Percentiles rank a stretch among this genome's conserved stretches.
These are phyloP conservation scores for Cremastinae sp. DNA, from an alignment of 2,888 invertebrate species.

Conservation along the genomic window DNA sequence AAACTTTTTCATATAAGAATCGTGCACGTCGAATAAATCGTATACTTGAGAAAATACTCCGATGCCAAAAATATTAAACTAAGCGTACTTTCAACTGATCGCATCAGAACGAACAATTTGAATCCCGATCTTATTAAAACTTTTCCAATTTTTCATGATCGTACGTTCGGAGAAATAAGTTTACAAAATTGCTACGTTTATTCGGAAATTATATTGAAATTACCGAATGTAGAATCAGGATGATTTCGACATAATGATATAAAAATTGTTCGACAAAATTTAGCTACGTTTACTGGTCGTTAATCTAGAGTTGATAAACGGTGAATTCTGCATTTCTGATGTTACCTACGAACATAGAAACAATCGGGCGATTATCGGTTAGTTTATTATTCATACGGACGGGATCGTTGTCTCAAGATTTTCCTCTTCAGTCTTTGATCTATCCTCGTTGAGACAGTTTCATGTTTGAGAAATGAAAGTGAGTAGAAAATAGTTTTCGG, in stretches of 20 bases:
- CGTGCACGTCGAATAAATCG: no score
- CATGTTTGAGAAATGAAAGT: constrained; percentile 9
- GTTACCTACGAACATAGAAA: not conserved
- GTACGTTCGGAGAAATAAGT: not conserved
- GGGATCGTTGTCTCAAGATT: constrained; percentile 13
- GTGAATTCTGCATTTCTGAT: constrained; percentile 10
- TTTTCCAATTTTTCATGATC: not conserved
- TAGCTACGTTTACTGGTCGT: not conserved
- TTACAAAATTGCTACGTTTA: no score
- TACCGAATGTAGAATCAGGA: no score
- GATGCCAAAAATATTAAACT: no score
- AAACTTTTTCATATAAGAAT: no score
- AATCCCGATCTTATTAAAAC: not conserved
- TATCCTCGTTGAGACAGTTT: not conserved
- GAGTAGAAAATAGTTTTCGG: no score
- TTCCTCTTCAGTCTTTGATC: constrained; percentile 11
- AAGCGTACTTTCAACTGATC: no score
- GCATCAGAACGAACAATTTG: no score
- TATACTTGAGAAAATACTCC: no score
- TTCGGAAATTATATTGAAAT: no score
- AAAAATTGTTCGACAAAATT: not conserved
- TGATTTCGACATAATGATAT: not conserved
- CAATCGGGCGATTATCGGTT: not conserved
- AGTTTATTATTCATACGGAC: not conserved
- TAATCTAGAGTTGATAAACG: not conserved